Conservation (phyloP, 1,140 invertebrate species). For the Druon quercuslanigerum region DNA sequence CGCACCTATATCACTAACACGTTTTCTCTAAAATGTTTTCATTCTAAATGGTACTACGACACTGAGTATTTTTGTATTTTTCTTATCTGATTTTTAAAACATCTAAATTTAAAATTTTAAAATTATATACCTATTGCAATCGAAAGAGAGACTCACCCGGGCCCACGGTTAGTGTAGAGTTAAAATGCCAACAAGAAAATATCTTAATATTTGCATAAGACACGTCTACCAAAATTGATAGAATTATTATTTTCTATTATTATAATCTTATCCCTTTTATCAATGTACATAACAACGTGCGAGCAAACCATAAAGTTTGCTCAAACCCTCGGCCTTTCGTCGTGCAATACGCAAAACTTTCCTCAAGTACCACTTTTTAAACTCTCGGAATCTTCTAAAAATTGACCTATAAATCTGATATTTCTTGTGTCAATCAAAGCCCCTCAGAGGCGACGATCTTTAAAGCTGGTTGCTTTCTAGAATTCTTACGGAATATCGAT, state of each 20-base stretch:
- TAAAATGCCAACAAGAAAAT: conserved; percentile 73
- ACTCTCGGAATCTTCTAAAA: conserved; percentile 67
- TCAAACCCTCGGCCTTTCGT: neutral
- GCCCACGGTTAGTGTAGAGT: conserved; percentile 65
- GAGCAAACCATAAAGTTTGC: conserved; percentile 52
- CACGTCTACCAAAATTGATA: conserved; percentile 67
- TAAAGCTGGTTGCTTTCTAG: conserved; percentile 59
- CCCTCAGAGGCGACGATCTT: conserved; percentile 73
- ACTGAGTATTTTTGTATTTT: too few relatives aligned
- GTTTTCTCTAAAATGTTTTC: neutral
- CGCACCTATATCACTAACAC: neutral
- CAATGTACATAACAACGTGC: conserved; percentile 70
- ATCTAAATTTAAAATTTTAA: neutral
- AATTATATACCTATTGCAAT: conserved; percentile 12
- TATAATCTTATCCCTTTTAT: conserved; percentile 56
- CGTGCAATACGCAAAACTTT: conserved; percentile 31
- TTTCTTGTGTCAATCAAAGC: conserved; percentile 75
- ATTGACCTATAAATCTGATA: conserved; percentile 76
- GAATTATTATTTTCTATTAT: conserved; percentile 53
- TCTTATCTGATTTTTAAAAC: neutral
- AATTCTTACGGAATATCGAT: conserved; percentile 40
- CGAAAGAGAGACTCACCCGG: conserved; percentile 63
- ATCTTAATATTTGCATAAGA: conserved; percentile 64
- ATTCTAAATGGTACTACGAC: too few relatives aligned
- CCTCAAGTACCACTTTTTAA: conserved; percentile 37